A percentile compares a stretch with the other conserved stretches of the same genome.
These are phyloP conservation scores for Leptopterna dolabrata DNA, from an alignment of 2,888 invertebrate genomes.

Conservation along the genomic window DNA sequence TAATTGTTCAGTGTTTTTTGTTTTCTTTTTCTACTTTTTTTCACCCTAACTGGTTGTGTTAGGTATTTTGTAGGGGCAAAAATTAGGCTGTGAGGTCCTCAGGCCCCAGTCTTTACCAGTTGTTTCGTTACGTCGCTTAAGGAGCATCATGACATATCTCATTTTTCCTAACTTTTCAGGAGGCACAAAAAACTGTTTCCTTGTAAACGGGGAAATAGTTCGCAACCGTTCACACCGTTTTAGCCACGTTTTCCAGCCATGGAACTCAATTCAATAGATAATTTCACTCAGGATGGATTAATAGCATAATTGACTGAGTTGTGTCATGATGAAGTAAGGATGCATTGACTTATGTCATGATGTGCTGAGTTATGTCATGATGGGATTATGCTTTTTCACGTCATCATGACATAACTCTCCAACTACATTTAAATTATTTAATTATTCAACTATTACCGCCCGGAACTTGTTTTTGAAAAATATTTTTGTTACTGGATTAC, in stretches of 20 bases:
- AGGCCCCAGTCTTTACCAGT: too few relatives aligned
- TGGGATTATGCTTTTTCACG: background rate
- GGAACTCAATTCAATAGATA: constrained; percentile 5
- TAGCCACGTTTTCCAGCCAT: background rate
- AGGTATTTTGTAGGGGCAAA: too few relatives aligned
- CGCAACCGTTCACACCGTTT: background rate
- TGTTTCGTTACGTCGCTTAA: too few relatives aligned
- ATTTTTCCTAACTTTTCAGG: background rate
- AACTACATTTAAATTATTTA: too few relatives aligned
- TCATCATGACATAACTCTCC: background rate
- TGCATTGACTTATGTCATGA: constrained; percentile 10
- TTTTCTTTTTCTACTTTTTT: too few relatives aligned
- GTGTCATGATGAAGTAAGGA: background rate
- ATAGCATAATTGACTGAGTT: background rate
- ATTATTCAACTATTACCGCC: too few relatives aligned
- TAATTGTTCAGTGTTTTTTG: too few relatives aligned
- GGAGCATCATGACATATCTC: constrained; percentile 30
- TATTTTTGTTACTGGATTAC: background rate
- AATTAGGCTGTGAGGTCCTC: too few relatives aligned
- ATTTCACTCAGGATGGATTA: background rate
- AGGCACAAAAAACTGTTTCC: background rate
- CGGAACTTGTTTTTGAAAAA: too few relatives aligned
- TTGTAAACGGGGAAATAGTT: background rate
- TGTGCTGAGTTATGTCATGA: constrained; percentile 16
- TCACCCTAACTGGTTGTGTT: too few relatives aligned